Evolutionary conservation across 2,113 vertebrate genomes (phyloP), one percentile per base, ranked within the genome.

Genomic region (Aramus guarauna): DNA sequence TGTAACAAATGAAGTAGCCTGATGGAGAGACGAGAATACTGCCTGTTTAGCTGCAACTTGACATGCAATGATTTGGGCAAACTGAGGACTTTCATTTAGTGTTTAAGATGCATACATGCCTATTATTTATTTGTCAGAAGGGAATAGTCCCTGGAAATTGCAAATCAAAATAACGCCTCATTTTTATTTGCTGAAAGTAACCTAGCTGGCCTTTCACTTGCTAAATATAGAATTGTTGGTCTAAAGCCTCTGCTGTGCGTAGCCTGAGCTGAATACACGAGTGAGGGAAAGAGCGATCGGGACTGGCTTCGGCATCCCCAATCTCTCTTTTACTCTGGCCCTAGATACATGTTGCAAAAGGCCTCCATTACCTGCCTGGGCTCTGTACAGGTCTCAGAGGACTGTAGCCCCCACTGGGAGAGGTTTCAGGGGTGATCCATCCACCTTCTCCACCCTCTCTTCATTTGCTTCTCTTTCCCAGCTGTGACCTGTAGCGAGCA

Each of bases 131-230:
- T 89, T 6, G 0, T 71, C 78, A 52, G 56, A 80, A 85, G 18
- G 39, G 27, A 53, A 41, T 8, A 81, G 34, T 53, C 32, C 34
- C 39, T 73, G 82, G 30, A 85, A 88, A 76, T 26, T 43, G 30
- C 36, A 74, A 77, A 59, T 68, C 23, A 86, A 88, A 60, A 27
- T n/a, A 62, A 30, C 2, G 1, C n/a, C 23, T 86, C 9, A 15
- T 67, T 94, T 95, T 91, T 68, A 45, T 86, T 64, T 81, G 36
- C 48, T 92, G 58, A 78, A 89, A 89, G 64, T 68, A 78, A 78
- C 39, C 32, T 36, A 22, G 4, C 34, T 74, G 41, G 56, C 15
- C 55, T 72, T 50, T 72, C 90, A n/a, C n/a, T 77, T 88, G 19
- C 45, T 84, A 69, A 92, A 83, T 81, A 88, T 59, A 41, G 6